Percentiles rank a stretch among this genome's conserved stretches.
Conservation (phyloP, 2,888 invertebrate genomes). For the Euphydryas editha region DNA sequence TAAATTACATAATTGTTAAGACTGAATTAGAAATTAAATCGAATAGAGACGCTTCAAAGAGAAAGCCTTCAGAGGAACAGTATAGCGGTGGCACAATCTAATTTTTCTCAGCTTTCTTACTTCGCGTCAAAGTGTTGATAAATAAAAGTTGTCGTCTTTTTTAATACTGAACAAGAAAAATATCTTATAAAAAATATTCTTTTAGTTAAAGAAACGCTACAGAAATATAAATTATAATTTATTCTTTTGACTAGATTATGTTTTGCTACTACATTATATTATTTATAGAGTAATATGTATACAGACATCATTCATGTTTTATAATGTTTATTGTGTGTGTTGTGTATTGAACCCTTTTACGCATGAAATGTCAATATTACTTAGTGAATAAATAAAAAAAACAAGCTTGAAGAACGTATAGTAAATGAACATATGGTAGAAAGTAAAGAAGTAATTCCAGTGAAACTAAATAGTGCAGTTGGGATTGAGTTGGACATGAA, state of each 20-base stretch:
- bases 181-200: background rate
- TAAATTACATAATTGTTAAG: background rate
- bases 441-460: conserved; percentile 2
- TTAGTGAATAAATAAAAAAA: background rate
- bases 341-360: too few relatives aligned
- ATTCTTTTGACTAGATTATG: background rate
- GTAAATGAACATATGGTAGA: background rate
- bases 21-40: background rate
- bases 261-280: background rate
- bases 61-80: conserved; percentile 9
- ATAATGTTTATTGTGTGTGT: background rate
- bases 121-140: conserved; percentile 19
- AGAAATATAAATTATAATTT: background rate
- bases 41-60: conserved; percentile 8
- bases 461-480: conserved; percentile 14
- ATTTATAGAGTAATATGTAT: background rate
- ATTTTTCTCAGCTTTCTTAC: conserved; percentile 22
- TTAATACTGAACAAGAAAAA: conserved; percentile 1
- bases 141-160: conserved; percentile 17
- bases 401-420: background rate
- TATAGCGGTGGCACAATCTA: conserved; percentile 18
- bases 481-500: conserved; percentile 19
- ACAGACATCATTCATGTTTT: background rate
- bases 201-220: background rate
- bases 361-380: too few relatives aligned